These are phyloP conservation scores for Setophaga coronata DNA, from an alignment of 2,113 vertebrate genomes.

Conservation along the genomic window DNA sequence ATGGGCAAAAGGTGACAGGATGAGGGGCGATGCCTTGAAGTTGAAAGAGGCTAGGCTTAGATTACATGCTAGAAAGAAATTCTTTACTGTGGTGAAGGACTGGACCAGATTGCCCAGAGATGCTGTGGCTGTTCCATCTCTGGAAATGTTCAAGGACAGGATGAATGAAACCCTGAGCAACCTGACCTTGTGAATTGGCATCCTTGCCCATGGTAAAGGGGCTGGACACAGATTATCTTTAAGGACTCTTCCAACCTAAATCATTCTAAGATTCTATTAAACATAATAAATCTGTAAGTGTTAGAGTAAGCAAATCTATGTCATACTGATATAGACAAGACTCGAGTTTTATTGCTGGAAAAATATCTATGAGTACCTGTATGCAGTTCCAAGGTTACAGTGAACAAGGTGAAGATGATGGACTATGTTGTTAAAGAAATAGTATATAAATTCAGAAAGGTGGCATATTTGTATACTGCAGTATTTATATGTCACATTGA, in stretches of 20 bases:
- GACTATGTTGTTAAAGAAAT: neutral
- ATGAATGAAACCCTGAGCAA: neutral
- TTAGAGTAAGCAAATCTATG: neutral
- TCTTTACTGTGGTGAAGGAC: neutral
- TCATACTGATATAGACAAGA: neutral
- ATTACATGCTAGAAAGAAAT: neutral
- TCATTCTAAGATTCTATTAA: neutral
- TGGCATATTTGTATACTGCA: neutral
- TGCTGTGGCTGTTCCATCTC: neutral
- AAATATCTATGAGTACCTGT: neutral
- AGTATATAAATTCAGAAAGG: slow-evolving; percentile 3
- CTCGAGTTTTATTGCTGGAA: neutral
- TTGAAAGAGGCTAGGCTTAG: neutral
- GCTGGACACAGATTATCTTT: neutral
- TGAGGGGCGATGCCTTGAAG: neutral
- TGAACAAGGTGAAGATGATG: neutral
- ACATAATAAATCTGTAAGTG: neutral
- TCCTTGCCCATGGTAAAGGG: neutral
- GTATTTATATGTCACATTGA: neutral
- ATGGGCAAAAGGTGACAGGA: neutral
- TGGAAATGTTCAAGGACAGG: neutral
- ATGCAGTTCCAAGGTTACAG: neutral
- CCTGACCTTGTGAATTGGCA: neutral
- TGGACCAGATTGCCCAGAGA: neutral
- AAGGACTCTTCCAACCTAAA: neutral